These are phyloP conservation scores for Asbolus verrucosus DNA, from an alignment of 1,140 invertebrate species.

Conservation along the genomic window DNA sequence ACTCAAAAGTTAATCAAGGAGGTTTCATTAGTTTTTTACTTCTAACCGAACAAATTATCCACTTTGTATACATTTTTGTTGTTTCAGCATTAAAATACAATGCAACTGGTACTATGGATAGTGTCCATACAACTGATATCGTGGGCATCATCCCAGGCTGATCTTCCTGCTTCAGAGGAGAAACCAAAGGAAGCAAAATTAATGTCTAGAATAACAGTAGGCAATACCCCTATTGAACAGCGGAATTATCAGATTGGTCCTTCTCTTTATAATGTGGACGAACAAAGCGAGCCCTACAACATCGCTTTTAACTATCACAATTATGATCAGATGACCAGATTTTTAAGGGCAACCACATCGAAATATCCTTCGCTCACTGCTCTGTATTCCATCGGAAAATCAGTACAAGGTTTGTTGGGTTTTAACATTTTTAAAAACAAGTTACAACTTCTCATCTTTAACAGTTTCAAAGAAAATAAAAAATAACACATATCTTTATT, in stretches of 20 bases:
- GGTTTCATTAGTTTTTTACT: no score
- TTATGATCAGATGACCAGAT: constrained; percentile 87
- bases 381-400: constrained; percentile 93
- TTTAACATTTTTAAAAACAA: constrained; percentile 28
- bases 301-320: constrained; percentile 91
- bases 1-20: no score
- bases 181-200: constrained; percentile 46
- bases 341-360: constrained; percentile 81
- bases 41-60: background rate
- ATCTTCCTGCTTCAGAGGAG: background rate
- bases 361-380: constrained; percentile 87
- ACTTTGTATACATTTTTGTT: background rate
- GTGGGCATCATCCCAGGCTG: constrained; percentile 1
- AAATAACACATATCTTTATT: no score
- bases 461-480: no score
- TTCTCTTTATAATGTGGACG: constrained; percentile 34
- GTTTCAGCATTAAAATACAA: constrained; percentile 1
- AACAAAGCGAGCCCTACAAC: constrained; percentile 52
- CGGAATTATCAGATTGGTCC: constrained; percentile 44
- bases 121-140: background rate
- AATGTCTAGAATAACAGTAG: constrained; percentile 49
- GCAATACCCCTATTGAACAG: constrained; percentile 45
- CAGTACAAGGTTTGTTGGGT: constrained; percentile 80
- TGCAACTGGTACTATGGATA: background rate
- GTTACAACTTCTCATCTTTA: no score